Percentiles rank a stretch among this genome's conserved stretches.
Conservation (phyloP, 2,888 invertebrate genomes). For the Leptinotarsa haldemani region DNA sequence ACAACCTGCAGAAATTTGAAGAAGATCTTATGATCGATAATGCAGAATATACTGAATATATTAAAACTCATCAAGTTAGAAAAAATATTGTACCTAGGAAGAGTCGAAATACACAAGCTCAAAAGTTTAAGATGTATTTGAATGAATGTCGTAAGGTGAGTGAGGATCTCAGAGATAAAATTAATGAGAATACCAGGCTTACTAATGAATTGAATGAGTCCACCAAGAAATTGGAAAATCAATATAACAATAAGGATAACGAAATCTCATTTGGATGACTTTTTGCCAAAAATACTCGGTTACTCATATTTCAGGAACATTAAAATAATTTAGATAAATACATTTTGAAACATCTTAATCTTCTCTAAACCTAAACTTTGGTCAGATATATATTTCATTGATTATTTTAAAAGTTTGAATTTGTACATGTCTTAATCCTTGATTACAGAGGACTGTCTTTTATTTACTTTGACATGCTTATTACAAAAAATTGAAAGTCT, state of each 20-base stretch:
- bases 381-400: too few species aligned
- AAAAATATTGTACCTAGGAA: conserved; percentile 52
- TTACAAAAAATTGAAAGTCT: too few species aligned
- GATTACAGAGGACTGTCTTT: too few species aligned
- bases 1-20: conserved; percentile 48
- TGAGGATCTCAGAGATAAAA: conserved; percentile 63
- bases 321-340: too few species aligned
- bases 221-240: conserved; percentile 41
- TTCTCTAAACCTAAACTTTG: too few species aligned
- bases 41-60: conserved; percentile 57
- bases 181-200: conserved; percentile 65
- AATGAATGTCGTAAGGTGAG: conserved; percentile 55
- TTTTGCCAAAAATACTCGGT: too few species aligned
- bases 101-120: conserved; percentile 54
- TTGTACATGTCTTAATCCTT: too few species aligned
- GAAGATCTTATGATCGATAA: conserved; percentile 57
- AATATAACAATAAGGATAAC: conserved; percentile 17
- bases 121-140: conserved; percentile 56
- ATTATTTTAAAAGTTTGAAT: too few species aligned
- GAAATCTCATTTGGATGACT: conserved; percentile 1
- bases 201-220: conserved; percentile 53
- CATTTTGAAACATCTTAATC: too few species aligned
- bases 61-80: conserved; percentile 53
- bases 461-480: too few species aligned
- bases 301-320: too few species aligned